Percentiles rank a stretch among this genome's conserved stretches.
These are phyloP conservation scores for Pseudorasbora parva DNA, from an alignment of 2,113 vertebrate species.

Conservation along the genomic window DNA sequence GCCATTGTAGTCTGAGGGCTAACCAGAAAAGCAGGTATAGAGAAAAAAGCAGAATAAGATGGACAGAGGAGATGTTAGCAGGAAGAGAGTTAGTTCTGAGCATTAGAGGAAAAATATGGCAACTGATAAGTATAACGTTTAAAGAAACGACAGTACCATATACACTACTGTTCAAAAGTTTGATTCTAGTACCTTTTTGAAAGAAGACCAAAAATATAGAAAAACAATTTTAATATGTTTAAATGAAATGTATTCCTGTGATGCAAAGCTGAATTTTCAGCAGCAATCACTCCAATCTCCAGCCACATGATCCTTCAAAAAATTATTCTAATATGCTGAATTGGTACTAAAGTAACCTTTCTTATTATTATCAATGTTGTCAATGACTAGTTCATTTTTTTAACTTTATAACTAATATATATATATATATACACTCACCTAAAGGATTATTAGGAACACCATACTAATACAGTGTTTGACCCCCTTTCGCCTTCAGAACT, in stretches of 20 bases:
- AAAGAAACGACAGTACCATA: neutral
- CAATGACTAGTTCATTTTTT: too few relatives aligned
- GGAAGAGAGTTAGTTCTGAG: slow-evolving; percentile 58
- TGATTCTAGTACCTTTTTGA: neutral
- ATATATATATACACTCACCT: too few relatives aligned
- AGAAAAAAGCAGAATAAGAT: slow-evolving; percentile 22
- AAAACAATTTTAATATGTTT: neutral
- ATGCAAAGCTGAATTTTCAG: neutral
- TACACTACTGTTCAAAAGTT: slow-evolving; percentile 14
- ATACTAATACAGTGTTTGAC: too few relatives aligned
- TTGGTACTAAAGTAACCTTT: neutral
- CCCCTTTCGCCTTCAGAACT: too few relatives aligned
- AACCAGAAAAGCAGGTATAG: slow-evolving; percentile 36
- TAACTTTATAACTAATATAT: too few relatives aligned
- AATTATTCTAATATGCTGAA: neutral
- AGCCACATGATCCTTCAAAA: neutral
- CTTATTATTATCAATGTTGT: neutral
- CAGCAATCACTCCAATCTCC: too few relatives aligned
- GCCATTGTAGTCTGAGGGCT: slow-evolving; percentile 88
- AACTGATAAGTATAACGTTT: neutral
- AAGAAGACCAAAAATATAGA: neutral
- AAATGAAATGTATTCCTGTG: neutral
- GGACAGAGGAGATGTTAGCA: slow-evolving; percentile 24
- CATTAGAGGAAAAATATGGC: slow-evolving; percentile 47
- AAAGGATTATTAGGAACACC: too few relatives aligned